These are phyloP conservation scores for Monodelphis domestica DNA, from an alignment of 2,797 vertebrate genomes.

Conservation along the genomic window DNA sequence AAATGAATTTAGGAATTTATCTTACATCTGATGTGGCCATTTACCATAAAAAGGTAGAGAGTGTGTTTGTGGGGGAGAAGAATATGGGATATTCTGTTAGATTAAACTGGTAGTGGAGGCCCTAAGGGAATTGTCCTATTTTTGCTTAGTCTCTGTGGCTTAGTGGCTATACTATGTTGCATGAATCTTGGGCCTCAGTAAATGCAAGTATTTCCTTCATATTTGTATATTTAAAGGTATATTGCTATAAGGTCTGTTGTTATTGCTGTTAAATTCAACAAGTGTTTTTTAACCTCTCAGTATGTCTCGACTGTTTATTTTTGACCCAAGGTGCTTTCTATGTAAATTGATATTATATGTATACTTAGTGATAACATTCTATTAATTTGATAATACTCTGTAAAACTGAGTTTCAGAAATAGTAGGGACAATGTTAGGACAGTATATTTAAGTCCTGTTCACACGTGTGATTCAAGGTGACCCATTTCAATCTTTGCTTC, in stretches of 20 bases:
- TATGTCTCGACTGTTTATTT: neutral
- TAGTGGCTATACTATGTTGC: neutral
- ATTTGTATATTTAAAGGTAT: neutral
- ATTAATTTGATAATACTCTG: neutral
- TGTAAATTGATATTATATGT: neutral
- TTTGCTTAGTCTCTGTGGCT: neutral
- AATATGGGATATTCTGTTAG: neutral
- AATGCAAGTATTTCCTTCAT: neutral
- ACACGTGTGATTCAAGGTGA: constrained; percentile 9
- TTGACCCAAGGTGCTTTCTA: neutral
- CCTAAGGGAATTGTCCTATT: neutral
- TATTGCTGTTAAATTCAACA: neutral
- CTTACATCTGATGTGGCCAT: neutral
- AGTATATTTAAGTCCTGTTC: constrained; percentile 8
- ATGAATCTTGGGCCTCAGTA: neutral
- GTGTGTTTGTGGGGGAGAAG: neutral
- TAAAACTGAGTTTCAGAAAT: constrained; percentile 36
- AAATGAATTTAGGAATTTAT: neutral
- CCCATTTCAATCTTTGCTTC: neutral
- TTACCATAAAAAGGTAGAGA: neutral
- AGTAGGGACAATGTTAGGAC: neutral
- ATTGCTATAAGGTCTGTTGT: neutral
- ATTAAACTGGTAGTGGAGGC: neutral
- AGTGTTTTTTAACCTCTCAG: neutral
- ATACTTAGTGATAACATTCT: neutral